Conservation (phyloP, 2,888 invertebrate genomes). For the Leptinotarsa peninsularis region DNA sequence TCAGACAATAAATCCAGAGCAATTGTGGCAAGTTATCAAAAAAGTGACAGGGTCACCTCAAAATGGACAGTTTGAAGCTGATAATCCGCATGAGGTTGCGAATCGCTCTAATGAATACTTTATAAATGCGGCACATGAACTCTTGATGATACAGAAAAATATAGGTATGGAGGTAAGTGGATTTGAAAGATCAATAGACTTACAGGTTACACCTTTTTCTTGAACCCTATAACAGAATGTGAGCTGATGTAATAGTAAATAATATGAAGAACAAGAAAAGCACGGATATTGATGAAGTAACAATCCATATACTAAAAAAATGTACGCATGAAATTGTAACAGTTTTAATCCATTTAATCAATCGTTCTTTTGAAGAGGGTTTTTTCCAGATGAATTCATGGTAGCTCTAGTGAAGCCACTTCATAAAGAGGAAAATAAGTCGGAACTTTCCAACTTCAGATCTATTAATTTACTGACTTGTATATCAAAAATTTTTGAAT, state of each 20-base stretch:
- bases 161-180: background rate
- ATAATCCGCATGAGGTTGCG: slow-evolving; percentile 3
- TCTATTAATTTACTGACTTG: background rate
- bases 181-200: background rate
- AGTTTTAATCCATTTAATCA: background rate
- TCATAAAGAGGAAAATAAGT: background rate
- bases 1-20: background rate
- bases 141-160: background rate
- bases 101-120: slow-evolving; percentile 7
- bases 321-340: background rate
- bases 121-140: background rate
- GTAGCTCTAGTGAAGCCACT: background rate
- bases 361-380: background rate
- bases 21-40: background rate
- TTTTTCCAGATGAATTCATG: background rate
- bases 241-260: background rate
- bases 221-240: background rate
- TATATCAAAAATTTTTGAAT: background rate
- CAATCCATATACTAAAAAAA: background rate
- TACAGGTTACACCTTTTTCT: background rate
- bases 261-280: background rate
- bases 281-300: background rate
- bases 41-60: background rate
- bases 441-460: background rate
- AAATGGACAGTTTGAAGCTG: background rate